Evolutionary conservation across 2,797 vertebrate genomes (phyloP), one percentile per base, ranked within the genome.

Genomic region (Phylloscopus collybita): DNA sequence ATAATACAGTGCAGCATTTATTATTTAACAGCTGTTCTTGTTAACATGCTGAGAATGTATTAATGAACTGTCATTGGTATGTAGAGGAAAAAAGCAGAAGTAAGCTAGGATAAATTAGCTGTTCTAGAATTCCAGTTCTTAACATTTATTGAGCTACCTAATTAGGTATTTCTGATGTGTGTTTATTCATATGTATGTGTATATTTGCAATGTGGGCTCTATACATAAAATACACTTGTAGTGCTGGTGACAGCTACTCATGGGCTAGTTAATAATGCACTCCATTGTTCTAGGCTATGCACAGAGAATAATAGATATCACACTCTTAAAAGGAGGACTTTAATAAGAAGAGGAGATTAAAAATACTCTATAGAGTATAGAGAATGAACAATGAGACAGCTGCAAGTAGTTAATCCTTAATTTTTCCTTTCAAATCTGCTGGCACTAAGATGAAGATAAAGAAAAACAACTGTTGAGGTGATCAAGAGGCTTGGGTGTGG

Each of bases 1-100:
- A 95, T 62, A 94, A 61, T 80, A 66, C 90, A 86, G 70, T 62
- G 75, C 78, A 36, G 78, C 81, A 78, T 97, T 96, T 96, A 96
- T 97, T 97, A 95, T 96, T 96, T 91, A 93, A 87, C 61, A 94
- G 69, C 88, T 90, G 59, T 83, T 93, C 92, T 92, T 64, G 79
- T 83, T 92, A 95, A 54, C 94, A 75, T 80, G 80, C 96, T 97
- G 97, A 80, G 97, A 89, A 57, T 94, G 40, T 96, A 87, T 94
- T 95, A 76, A 90, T 92, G 67, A 83, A 20, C 64, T 88, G 75
- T 73, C 71, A 64, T 64, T 83, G 36, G 79, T 92, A 62, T 20
- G 54, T 61, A 75, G 50, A 88, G 42, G 47, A 64, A 88, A 90
- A 85, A 86, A 61, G 32, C 83, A 71, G 78, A 92, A 88, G 53